A percentile compares a stretch with the other conserved stretches of the same genome.
phyloP scores from a whole-genome alignment of 1,140 invertebrate species.

The Drosophila willistoni region DNA sequence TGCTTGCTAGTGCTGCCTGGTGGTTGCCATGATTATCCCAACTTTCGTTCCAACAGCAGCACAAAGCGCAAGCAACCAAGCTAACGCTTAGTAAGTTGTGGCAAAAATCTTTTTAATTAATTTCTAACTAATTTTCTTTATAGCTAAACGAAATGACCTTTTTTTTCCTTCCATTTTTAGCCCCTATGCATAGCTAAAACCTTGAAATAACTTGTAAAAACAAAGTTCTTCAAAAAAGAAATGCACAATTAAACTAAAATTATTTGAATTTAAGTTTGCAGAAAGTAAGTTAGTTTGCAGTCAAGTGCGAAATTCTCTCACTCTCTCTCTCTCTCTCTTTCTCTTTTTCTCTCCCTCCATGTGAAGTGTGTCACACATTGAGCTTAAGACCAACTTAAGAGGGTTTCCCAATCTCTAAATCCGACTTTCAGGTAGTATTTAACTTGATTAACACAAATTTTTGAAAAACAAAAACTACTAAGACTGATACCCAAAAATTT shows the following conservation, averaged over 20 bases:
- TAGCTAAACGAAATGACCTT: conserved; percentile 11
- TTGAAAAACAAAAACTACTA: too few species aligned
- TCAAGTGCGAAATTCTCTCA: too few species aligned
- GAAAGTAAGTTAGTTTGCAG: neutral
- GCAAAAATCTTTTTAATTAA: conserved; percentile 10
- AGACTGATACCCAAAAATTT: too few species aligned
- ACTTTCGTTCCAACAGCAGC: neutral
- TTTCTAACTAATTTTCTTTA: conserved; percentile 9
- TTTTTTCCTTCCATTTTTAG: neutral
- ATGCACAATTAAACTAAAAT: conserved; percentile 2
- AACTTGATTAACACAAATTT: too few species aligned
- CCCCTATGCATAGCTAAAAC: neutral
- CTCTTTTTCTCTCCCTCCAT: too few species aligned
- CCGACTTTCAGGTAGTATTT: too few species aligned
- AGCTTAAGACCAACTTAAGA: too few species aligned
- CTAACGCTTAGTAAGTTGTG: conserved; percentile 8
- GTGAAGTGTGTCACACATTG: too few species aligned
- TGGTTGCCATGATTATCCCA: conserved; percentile 9
- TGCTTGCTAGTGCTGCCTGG: neutral
- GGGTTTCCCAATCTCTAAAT: too few species aligned
- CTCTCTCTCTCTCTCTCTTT: too few species aligned
- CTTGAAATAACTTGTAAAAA: neutral
- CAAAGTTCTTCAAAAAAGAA: neutral
- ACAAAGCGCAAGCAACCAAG: conserved; percentile 4
- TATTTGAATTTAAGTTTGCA: neutral